These are phyloP conservation scores for Carassius carassius DNA, from an alignment of 2,113 vertebrate species.

Conservation along the genomic window DNA sequence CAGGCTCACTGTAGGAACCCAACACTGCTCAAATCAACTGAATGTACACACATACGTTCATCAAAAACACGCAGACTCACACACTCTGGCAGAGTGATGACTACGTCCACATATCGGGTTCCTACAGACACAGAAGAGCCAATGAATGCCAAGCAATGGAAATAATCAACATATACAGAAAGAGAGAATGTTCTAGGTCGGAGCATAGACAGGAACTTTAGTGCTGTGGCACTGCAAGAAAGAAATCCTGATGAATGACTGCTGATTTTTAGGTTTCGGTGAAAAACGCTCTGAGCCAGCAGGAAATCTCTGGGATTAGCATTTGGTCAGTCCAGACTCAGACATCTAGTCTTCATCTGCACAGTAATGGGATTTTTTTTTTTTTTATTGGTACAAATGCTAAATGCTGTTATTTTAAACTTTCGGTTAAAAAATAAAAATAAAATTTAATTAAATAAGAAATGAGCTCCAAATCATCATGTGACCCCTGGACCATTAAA, in stretches of 20 bases:
- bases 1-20: slow-evolving; percentile 35
- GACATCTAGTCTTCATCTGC: not conserved
- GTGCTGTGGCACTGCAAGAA: not conserved
- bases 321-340: not conserved
- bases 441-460: too few species aligned
- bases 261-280: not conserved
- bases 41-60: slow-evolving; percentile 8
- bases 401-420: not conserved
- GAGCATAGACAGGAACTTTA: not conserved
- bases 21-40: slow-evolving; percentile 17
- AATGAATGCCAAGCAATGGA: not conserved
- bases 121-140: not conserved
- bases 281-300: not conserved
- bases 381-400: too few species aligned
- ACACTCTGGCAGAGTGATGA: not conserved
- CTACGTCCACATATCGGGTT: not conserved
- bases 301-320: not conserved
- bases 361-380: too few species aligned
- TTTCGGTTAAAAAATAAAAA: too few species aligned
- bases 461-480: too few species aligned
- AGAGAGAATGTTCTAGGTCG: slow-evolving; percentile 27
- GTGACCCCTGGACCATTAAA: too few species aligned
- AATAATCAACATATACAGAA: slow-evolving; percentile 29
- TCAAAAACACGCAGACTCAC: not conserved
- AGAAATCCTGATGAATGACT: not conserved